Evolutionary conservation across 2,797 vertebrate species (phyloP).

Genomic region (Falco cherrug): DNA sequence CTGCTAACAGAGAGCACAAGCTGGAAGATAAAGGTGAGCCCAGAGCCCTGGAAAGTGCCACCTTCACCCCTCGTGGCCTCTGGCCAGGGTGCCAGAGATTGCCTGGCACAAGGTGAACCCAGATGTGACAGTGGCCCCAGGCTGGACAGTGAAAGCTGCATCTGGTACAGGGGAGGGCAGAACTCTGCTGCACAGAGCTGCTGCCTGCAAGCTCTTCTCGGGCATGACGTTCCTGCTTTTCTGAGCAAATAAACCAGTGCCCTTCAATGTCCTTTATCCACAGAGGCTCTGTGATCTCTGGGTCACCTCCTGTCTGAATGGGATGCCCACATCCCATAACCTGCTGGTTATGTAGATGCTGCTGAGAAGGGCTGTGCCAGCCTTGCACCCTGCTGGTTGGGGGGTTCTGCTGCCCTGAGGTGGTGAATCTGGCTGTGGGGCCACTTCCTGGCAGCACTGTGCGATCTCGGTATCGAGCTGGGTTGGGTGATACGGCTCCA

Average conservation of each 20-base stretch:
- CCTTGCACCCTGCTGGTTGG: not conserved
- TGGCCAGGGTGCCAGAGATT: not conserved
- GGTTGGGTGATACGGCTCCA: not conserved
- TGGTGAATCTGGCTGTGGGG: not conserved
- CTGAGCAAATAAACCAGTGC: not conserved
- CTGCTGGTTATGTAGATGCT: not conserved
- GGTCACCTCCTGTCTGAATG: not conserved
- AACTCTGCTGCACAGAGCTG: not conserved
- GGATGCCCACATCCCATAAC: not conserved
- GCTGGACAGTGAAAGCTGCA: not conserved
- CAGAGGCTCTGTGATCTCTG: not conserved
- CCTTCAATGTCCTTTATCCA: not conserved
- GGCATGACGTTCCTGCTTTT: not conserved
- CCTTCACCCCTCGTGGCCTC: not conserved
- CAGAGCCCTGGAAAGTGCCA: not conserved
- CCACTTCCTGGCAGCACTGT: not conserved
- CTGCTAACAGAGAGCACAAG: conserved; percentile 87
- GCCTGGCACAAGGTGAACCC: not conserved
- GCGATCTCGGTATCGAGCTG: fast-evolving
- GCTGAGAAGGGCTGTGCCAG: not conserved
- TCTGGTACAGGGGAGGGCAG: not conserved
- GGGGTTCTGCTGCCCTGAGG: not conserved
- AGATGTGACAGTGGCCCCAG: not conserved
- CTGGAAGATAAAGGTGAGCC: conserved; percentile 93
- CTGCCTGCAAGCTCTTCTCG: not conserved